Conservation (phyloP, 1,140 invertebrate species). For the Heliconius hermathena region DNA sequence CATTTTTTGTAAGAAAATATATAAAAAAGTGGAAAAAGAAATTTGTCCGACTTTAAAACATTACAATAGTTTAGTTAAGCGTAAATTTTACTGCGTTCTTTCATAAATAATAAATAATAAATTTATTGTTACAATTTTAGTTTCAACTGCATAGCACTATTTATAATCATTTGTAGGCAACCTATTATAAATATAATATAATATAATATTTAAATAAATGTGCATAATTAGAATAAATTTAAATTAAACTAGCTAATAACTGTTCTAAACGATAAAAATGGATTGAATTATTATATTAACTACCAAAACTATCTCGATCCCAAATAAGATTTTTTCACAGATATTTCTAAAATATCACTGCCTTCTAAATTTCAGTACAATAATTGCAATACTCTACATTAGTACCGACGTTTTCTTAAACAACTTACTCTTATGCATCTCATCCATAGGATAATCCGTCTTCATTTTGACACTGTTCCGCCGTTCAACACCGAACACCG, state of each 20-base stretch:
- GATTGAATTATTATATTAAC: background rate
- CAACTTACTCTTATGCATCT: conserved; percentile 78
- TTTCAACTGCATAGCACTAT: background rate
- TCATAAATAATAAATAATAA: background rate
- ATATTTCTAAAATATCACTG: background rate
- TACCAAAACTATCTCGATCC: background rate
- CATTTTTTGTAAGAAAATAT: background rate
- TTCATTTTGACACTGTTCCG: conserved; percentile 72
- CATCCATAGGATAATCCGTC: conserved; percentile 80
- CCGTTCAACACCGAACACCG: conserved; percentile 47
- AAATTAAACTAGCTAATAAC: conserved; percentile 15
- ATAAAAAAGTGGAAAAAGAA: background rate
- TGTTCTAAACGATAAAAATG: background rate
- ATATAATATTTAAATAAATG: conserved; percentile 17
- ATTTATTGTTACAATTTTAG: background rate
- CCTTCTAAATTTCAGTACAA: background rate
- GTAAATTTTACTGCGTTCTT: background rate
- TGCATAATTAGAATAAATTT: conserved; percentile 24
- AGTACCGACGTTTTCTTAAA: conserved; percentile 1
- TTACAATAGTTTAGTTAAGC: background rate
- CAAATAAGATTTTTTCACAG: background rate
- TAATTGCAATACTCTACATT: background rate
- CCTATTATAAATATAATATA: too few relatives aligned
- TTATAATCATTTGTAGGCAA: background rate
- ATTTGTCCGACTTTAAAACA: background rate